Percentiles rank a stretch among this genome's conserved stretches.
These are phyloP conservation scores for Loxodonta africana DNA, from an alignment of 2,113 vertebrate genomes.

Conservation along the genomic window DNA sequence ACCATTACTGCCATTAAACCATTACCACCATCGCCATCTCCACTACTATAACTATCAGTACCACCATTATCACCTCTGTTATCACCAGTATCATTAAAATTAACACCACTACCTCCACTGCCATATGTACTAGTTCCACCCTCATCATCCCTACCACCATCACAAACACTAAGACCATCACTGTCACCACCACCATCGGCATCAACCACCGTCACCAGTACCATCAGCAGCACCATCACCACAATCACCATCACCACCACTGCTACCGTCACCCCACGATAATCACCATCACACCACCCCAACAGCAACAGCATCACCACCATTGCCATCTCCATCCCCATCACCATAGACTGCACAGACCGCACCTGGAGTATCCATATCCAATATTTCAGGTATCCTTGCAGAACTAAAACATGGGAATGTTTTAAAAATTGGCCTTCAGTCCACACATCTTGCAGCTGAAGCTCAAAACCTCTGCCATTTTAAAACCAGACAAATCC, in stretches of 20 bases:
- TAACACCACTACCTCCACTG: fast-evolving
- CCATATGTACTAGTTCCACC: too few species aligned
- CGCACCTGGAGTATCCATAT: fast-evolving
- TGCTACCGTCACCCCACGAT: too few species aligned
- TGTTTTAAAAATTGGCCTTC: not conserved
- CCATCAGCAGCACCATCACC: too few species aligned
- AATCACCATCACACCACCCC: not conserved
- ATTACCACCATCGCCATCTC: too few species aligned
- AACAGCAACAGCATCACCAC: not conserved
- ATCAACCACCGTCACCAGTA: too few species aligned
- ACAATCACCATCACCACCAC: not conserved
- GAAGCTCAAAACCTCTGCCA: not conserved
- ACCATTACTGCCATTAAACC: not conserved
- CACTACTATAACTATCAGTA: too few species aligned
- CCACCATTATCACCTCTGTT: not conserved
- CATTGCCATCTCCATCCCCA: fast-evolving
- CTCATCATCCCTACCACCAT: not conserved
- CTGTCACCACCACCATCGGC: not conserved
- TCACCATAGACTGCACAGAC: fast-evolving
- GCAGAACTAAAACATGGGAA: not conserved
- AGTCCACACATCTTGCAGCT: not conserved
- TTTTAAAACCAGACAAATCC: not conserved
- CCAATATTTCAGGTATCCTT: too few species aligned
- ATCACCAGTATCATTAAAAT: not conserved
- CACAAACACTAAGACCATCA: not conserved